Evolutionary conservation across 2,797 vertebrate species (phyloP), one percentile per base, ranked within the genome.

Genomic region (Rhadinocentrus ornatus): DNA sequence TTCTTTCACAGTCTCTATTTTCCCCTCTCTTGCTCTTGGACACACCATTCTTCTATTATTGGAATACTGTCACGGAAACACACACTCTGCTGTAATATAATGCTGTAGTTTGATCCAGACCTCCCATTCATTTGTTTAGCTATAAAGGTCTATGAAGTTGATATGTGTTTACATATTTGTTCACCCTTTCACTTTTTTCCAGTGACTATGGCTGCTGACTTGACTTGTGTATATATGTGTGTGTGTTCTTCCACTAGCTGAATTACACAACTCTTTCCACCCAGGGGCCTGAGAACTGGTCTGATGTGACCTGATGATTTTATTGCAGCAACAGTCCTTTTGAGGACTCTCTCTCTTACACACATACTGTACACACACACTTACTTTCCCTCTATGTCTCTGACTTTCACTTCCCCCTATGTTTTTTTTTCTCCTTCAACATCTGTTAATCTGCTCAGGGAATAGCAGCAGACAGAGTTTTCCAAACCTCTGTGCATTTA

Each of bases 401-500:
- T 78, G 74, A 86, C 69, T 86, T 77, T 85, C 74, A 82, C 81
- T 75, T 76, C 82, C 82, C 81, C 75, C 76, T 73, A 59, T 77
- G 55, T n/a, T 54, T 75, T 71, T 83, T 75, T 67, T 48, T 66
- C 80, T 82, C 62, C 71, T 64, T 85, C 82, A 85, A 92, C 92
- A 93, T 94, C 93, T 94, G 92, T 91, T 92, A 91, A 89, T 93
- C 89, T 93, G 91, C 85, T 94, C 90, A 92, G 92, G 91, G 91
- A 93, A 89, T 85, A 90, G 84, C 90, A 82, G 89, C 84, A 83
- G 86, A 90, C 90, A 77, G 78, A 89, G 86, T 93, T 92, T 93
- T 93, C 91, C 92, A 92, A 91, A 89, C 87, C 90, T 92, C 85
- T 88, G 87, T 93, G 89, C 91, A 88, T 92, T 91, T 90, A 91